Base-by-base conservation (phyloP, 2,888 invertebrate species). In the Choristoneura rosaceana region DNA sequence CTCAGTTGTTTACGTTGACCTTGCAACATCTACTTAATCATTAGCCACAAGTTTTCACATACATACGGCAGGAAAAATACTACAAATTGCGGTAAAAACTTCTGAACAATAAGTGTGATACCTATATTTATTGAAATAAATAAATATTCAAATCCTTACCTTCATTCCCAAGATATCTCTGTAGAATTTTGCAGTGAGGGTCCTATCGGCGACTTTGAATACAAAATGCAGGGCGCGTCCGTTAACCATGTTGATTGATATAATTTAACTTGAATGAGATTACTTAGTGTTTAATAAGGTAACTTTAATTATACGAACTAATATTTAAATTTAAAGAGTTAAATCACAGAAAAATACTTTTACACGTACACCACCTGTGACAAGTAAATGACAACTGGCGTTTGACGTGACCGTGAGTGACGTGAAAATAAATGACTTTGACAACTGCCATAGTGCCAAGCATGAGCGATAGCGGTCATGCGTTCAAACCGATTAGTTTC, bases 171-270 rank as follows among this genome's bases (percentile, higher is more conserved):
- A 95, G 78, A 99, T 95, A 83, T 98, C 96, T 71, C 97, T 95
- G 89, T 98, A 99, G 92, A 99, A 99, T 85, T 97, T 96, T 0
- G 97, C 96, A 17, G 98, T 98, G 76, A 96, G 95, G 38, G 96
- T 96, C 74, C 99, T 95, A 85, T 99, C 97, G 0, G 98, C 98
- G 78, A 99, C 96, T 95, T 99, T 99, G 85, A 99, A 98, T 2
- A 99, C 99, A 92, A 97, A 99, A 95, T 99, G 99, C 74, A 99
- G 94, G 15, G 98, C 97, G 82, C 99, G 96, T 71, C 97, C 97
- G 67, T 88, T 90, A 74, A 96, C 91, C 95, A 95, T 95, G 78
- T 81, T 91, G 75, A 41, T 68, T 59, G 14, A 3, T 50, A 50
- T 38, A 38, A 14, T 38, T 55, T 33, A 63, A 61, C 34, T 34